phyloP scores from a whole-genome alignment of 2,888 invertebrate genomes.

The Caenorhabditis panamensis region DNA sequence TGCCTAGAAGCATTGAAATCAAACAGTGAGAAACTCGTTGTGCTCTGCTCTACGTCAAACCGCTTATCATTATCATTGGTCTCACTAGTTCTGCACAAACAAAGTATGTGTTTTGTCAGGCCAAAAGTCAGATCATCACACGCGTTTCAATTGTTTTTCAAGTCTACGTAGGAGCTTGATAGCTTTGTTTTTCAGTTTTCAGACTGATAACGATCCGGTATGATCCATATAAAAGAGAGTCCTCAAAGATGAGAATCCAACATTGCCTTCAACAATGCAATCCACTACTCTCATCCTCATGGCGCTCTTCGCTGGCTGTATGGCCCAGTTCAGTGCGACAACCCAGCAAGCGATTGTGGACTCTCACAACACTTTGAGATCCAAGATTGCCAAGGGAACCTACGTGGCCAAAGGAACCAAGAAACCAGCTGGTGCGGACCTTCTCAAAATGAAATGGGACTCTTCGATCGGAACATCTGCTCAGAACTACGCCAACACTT shows the following conservation, averaged over 20 bases:
- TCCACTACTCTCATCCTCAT: slow-evolving; percentile 12
- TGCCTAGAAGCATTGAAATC: neutral
- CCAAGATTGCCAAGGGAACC: slow-evolving; percentile 27
- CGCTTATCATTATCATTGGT: neutral
- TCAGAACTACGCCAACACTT: slow-evolving; percentile 46
- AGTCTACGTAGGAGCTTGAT: neutral
- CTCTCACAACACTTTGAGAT: slow-evolving; percentile 23
- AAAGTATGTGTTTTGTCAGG: neutral
- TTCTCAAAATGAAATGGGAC: slow-evolving; percentile 36
- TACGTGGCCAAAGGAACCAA: slow-evolving; percentile 33
- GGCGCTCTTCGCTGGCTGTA: slow-evolving; percentile 8
- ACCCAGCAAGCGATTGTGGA: slow-evolving; percentile 5
- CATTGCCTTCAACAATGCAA: slow-evolving; percentile 1
- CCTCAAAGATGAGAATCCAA: neutral
- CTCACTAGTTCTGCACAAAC: neutral
- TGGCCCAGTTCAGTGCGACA: slow-evolving; percentile 27
- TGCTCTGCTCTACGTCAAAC: neutral
- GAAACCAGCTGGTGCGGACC: slow-evolving; percentile 9
- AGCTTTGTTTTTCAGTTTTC: slow-evolving; percentile 1
- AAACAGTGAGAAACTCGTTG: neutral
- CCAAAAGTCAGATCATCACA: neutral
- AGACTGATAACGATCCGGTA: neutral
- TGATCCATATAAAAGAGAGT: neutral
- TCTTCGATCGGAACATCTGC: slow-evolving; percentile 29
- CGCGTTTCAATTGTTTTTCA: neutral